phyloP scores from a whole-genome alignment of 1,140 invertebrate species.

The Leguminivora glycinivorella region DNA sequence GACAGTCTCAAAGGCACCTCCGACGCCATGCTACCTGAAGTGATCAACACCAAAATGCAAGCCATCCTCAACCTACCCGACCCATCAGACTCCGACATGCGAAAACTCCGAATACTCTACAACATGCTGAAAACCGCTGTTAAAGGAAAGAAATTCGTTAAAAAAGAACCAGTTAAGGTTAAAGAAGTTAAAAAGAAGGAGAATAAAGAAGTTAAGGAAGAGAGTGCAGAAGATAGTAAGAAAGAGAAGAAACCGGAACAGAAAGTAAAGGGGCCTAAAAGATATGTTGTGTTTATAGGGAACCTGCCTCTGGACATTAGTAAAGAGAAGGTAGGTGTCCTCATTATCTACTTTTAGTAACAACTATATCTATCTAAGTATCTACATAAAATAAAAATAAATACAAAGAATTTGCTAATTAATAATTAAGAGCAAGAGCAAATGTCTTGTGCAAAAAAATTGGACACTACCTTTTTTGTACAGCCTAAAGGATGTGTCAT shows the following conservation, averaged over 20 bases:
- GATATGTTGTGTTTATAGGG: constrained; percentile 72
- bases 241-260: constrained; percentile 34
- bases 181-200: constrained; percentile 37
- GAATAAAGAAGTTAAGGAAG: constrained; percentile 32
- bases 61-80: constrained; percentile 46
- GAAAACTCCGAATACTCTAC: constrained; percentile 64
- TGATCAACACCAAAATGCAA: constrained; percentile 57
- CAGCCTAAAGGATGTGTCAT: too few species aligned
- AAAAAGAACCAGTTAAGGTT: constrained; percentile 10
- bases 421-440: too few species aligned
- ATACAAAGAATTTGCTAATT: too few species aligned
- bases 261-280: constrained; percentile 61
- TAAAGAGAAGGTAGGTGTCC: constrained; percentile 53
- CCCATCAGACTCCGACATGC: constrained; percentile 53
- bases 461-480: too few species aligned
- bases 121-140: constrained; percentile 63
- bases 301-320: constrained; percentile 60
- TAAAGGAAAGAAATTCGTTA: constrained; percentile 26
- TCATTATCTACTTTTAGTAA: too few species aligned
- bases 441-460: too few species aligned
- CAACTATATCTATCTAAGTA: not conserved
- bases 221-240: constrained; percentile 34
- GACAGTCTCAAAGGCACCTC: constrained; percentile 55
- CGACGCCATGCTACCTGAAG: constrained; percentile 50
- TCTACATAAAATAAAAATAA: not conserved